Conservation (phyloP, 2,797 vertebrate species). For the Gila robusta region DNA sequence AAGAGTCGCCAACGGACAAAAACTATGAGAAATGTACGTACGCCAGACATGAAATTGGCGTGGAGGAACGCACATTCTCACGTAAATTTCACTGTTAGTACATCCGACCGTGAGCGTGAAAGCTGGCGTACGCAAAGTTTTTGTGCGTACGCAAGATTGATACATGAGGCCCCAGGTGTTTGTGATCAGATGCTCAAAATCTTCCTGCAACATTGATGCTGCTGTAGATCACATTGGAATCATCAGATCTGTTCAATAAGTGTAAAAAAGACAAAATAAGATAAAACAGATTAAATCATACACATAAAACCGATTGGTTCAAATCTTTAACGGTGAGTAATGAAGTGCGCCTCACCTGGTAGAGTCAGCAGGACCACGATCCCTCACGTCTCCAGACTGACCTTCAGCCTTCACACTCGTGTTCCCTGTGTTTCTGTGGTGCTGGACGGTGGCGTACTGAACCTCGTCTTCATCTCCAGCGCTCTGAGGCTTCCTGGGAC, state of each 20-base stretch:
- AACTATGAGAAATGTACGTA: too few relatives aligned
- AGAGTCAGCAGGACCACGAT: not conserved
- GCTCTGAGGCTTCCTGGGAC: too few relatives aligned
- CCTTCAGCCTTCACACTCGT: not conserved
- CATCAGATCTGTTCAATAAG: constrained; percentile 1
- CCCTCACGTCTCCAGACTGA: not conserved
- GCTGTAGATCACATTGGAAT: constrained; percentile 33
- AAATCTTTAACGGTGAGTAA: not conserved
- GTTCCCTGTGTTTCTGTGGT: not conserved
- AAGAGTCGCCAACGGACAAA: too few relatives aligned
- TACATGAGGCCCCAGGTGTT: too few relatives aligned
- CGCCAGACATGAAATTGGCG: too few relatives aligned
- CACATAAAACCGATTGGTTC: not conserved
- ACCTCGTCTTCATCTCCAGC: constrained; percentile 20
- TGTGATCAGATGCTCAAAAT: not conserved
- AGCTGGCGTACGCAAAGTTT: too few relatives aligned
- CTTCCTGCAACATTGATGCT: not conserved
- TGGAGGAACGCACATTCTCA: too few relatives aligned
- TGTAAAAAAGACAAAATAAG: not conserved
- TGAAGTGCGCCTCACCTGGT: not conserved
- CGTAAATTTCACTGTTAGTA: too few relatives aligned
- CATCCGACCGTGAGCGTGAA: too few relatives aligned
- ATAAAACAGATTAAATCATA: not conserved
- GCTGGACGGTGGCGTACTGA: constrained; percentile 1
- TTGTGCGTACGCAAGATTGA: too few relatives aligned